Conservation (phyloP, 2,113 vertebrate genomes). For the Rhabdornis inornatus region DNA sequence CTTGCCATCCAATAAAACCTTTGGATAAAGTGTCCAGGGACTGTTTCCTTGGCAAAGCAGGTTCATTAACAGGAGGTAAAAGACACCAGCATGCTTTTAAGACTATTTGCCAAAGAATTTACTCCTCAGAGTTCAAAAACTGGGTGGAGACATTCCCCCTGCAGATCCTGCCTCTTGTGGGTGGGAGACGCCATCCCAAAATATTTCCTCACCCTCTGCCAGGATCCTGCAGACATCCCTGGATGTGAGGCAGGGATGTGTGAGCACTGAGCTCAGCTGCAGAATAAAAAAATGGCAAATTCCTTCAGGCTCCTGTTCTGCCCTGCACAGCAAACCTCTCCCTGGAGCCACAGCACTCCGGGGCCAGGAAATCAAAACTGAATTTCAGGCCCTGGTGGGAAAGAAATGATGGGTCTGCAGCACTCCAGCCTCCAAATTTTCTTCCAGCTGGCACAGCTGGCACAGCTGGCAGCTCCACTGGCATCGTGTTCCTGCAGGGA, state of each 20-base stretch:
- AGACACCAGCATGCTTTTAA: constrained; percentile 10
- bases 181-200: background rate
- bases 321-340: background rate
- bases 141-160: background rate
- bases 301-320: background rate
- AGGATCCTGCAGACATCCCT: background rate
- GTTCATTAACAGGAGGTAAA: background rate
- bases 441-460: background rate
- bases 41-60: background rate
- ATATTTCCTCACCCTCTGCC: background rate
- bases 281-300: background rate
- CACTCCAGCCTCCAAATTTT: background rate
- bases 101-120: background rate
- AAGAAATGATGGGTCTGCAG: background rate
- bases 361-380: background rate
- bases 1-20: constrained; percentile 8
- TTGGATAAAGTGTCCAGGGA: constrained; percentile 25
- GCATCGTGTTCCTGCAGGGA: no score
- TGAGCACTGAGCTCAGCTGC: background rate
- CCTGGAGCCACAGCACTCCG: background rate
- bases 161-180: background rate
- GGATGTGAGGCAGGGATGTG: background rate
- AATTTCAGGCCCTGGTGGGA: background rate
- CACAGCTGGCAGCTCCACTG: background rate
- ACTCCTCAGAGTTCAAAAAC: background rate